Percentiles rank a stretch among this genome's conserved stretches.
phyloP scores from a whole-genome alignment of 37 sponge, comb jelly and placozoan genomes.

The Aplysina aerophoba region DNA sequence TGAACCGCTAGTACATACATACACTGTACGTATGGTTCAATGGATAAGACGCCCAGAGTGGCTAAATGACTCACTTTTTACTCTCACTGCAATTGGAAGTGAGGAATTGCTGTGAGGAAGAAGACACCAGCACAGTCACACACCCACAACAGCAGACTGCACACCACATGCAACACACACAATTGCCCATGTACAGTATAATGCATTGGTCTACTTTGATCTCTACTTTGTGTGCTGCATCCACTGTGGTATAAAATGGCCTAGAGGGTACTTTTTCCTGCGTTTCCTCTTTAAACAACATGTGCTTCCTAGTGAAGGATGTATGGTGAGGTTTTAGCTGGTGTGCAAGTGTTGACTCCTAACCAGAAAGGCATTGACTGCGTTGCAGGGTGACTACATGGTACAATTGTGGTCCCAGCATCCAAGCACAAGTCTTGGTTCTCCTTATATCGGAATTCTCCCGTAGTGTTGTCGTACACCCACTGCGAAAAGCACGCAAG shows the following conservation, averaged over 20 bases:
- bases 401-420: constrained; percentile 27
- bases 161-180: too few relatives aligned
- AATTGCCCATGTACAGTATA: too few relatives aligned
- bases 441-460: not conserved
- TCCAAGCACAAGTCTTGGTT: not conserved
- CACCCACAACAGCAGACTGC: too few relatives aligned
- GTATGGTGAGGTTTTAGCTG: not conserved
- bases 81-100: constrained; percentile 33
- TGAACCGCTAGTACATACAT: too few relatives aligned
- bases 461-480: constrained; percentile 2
- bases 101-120: constrained; percentile 30
- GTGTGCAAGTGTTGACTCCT: not conserved
- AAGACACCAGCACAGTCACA: too few relatives aligned
- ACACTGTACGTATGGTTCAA: too few relatives aligned
- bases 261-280: too few relatives aligned
- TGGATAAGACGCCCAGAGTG: too few relatives aligned
- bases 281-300: too few relatives aligned
- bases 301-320: constrained; percentile 26
- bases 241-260: too few relatives aligned
- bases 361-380: constrained; percentile 8
- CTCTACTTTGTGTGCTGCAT: too few relatives aligned
- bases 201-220: too few relatives aligned
- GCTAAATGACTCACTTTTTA: constrained; percentile 31
- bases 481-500: not conserved
- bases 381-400: constrained; percentile 6